A percentile compares a stretch with the other conserved stretches of the same genome.
Evolutionary conservation across 1,140 invertebrate genomes (phyloP).

Genomic region (Drosophila lacteicornis): DNA sequence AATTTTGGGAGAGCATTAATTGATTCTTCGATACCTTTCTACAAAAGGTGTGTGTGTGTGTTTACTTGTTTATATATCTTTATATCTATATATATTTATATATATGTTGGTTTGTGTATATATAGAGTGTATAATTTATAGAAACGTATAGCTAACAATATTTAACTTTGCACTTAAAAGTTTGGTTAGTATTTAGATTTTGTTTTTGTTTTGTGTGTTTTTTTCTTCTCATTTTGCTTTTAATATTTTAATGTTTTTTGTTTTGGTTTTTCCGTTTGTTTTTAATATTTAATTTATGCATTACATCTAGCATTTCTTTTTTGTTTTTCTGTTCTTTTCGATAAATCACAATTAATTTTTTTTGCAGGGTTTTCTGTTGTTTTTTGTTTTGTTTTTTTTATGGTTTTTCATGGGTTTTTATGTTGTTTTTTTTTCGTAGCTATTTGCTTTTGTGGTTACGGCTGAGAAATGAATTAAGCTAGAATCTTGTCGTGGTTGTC

Average conservation of each 20-base stretch:
- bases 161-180: conserved; percentile 81
- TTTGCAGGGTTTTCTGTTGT: conserved; percentile 34
- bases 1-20: conserved; percentile 55
- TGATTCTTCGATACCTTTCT: not conserved
- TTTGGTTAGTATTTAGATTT: conserved; percentile 59
- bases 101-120: conserved; percentile 28
- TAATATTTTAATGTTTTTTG: conserved; percentile 32
- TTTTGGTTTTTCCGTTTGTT: conserved; percentile 45
- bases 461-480: conserved; percentile 45
- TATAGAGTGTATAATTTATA: conserved; percentile 46
- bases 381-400: conserved; percentile 33
- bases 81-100: conserved; percentile 22
- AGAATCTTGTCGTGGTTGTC: conserved; percentile 47
- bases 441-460: conserved; percentile 10
- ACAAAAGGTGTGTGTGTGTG: conserved; percentile 1
- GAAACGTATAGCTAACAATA: conserved; percentile 65
- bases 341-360: conserved; percentile 51
- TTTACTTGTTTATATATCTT: not conserved
- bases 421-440: conserved; percentile 8
- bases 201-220: conserved; percentile 42
- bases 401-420: conserved; percentile 38
- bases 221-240: conserved; percentile 26
- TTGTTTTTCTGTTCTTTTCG: conserved; percentile 30
- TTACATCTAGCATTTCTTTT: conserved; percentile 40
- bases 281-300: conserved; percentile 38